Evolutionary conservation across 2,888 invertebrate genomes (phyloP), one percentile per base, ranked within the genome.

Genomic region (Sarcophaga subvicina): DNA sequence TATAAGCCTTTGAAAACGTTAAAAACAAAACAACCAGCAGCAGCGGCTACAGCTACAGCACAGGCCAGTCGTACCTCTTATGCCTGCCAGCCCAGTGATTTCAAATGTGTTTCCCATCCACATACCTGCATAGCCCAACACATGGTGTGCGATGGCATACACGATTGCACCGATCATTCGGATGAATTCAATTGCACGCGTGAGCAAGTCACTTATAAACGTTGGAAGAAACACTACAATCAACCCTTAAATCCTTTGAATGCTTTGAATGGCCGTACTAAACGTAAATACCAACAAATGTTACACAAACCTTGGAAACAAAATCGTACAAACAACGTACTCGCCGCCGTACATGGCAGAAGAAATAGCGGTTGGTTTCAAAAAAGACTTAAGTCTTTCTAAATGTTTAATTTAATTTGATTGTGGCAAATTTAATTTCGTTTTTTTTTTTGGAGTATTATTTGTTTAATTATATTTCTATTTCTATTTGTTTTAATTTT

Each of bases 111-210:
- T 78, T 93, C 93, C 66, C 93, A 93, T 90, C 93, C 93, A 71
- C 92, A 93, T 86, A 93, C 92, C 54, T 93, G 93, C 89, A 90
- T 93, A 84, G 90, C 91, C 88, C 89, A 91, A 49, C 90, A 88
- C 71, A 91, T 91, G 91, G 92, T 93, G 67, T 96, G 96, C 92
- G 95, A 96, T 90, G 93, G 93, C 59, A 90, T 91, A 60, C 87
- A 89, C 22, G 95, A 95, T 89, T 95, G 95, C 91, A 94, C 94
- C 86, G 94, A 94, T 89, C 95, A 95, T 17, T 96, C 95, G 88
- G 96, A 96, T 89, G 96, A 96, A 90, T 93, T 93, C 20, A 94
- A 94, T 89, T 96, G 96, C 77, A 92, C 91, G 25, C 90, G 90
- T 3, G 91, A 91, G 6, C 87, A 89, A 12, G 66, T 76, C 59